Conservation (phyloP, 2,113 vertebrate genomes). For the Grammomys dolichurus region DNA sequence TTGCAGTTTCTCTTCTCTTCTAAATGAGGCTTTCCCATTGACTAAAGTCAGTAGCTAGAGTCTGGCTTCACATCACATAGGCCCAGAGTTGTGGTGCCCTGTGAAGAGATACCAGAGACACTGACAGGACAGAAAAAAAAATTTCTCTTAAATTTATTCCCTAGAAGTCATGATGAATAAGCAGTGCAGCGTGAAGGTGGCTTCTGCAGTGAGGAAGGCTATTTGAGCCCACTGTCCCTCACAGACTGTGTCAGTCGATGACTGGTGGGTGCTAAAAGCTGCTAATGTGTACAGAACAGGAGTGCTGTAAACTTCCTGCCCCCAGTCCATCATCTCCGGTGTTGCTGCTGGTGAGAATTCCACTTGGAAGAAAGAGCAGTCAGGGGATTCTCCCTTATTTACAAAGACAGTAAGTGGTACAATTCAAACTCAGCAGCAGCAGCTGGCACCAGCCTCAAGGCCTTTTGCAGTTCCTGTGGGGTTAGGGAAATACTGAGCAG, state of each 20-base stretch:
- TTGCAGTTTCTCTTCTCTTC: not conserved
- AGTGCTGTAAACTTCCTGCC: not conserved
- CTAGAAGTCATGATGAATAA: conserved; percentile 47
- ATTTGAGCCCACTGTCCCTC: not conserved
- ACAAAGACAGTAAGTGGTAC: conserved; percentile 56
- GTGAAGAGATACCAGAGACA: not conserved
- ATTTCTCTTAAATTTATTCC: conserved; percentile 33
- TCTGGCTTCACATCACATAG: not conserved
- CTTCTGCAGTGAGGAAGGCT: not conserved
- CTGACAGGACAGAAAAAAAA: not conserved
- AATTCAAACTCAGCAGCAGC: conserved; percentile 4
- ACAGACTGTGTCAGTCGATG: not conserved
- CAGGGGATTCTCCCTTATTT: conserved; percentile 53
- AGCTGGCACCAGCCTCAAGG: not conserved
- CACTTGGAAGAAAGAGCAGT: conserved; percentile 44
- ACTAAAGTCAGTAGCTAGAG: not conserved
- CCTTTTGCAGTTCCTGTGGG: not conserved
- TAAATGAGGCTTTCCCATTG: conserved; percentile 15
- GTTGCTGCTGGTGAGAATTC: conserved; percentile 19
- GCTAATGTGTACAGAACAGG: not conserved
- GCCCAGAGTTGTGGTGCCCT: not conserved
- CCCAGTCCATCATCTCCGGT: not conserved
- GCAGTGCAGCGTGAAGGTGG: conserved; percentile 16
- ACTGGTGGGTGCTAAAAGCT: not conserved
- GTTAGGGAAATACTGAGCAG: not conserved